These are phyloP conservation scores for Megaleporinus macrocephalus DNA, from an alignment of 2,113 vertebrate species.

Conservation along the genomic window DNA sequence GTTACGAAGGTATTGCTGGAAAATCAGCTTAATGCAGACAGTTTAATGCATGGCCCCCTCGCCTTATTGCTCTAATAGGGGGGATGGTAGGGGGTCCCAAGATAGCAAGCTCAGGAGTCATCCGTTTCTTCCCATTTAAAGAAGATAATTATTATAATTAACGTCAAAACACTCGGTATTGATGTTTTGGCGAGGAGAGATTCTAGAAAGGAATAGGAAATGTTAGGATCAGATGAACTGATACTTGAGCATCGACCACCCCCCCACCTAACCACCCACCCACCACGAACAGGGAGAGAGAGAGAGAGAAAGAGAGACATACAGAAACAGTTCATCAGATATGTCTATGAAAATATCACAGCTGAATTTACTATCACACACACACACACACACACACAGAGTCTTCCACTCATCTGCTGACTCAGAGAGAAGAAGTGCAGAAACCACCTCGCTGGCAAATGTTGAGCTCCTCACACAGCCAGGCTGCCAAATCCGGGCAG, in stretches of 20 bases:
- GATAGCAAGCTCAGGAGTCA: not conserved
- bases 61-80: not conserved
- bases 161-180: not conserved
- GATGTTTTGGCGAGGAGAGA: not conserved
- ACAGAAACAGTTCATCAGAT: not conserved
- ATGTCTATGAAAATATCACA: not conserved
- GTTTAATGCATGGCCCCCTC: too few relatives aligned
- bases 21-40: too few relatives aligned
- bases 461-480: not conserved
- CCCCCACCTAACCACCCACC: too few relatives aligned
- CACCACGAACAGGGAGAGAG: not conserved
- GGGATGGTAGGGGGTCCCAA: not conserved
- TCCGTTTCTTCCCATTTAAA: too few relatives aligned
- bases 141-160: not conserved
- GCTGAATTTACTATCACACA: constrained; percentile 11
- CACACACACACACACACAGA: not conserved
- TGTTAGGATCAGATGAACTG: not conserved
- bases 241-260: not conserved
- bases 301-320: not conserved
- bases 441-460: constrained; percentile 12
- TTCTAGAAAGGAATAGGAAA: not conserved
- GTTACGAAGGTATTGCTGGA: too few relatives aligned
- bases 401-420: constrained; percentile 17
- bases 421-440: constrained; percentile 5
- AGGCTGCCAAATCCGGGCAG: not conserved